phyloP scores from a whole-genome alignment of 2,113 vertebrate species.

The Fukomys damarensis region DNA sequence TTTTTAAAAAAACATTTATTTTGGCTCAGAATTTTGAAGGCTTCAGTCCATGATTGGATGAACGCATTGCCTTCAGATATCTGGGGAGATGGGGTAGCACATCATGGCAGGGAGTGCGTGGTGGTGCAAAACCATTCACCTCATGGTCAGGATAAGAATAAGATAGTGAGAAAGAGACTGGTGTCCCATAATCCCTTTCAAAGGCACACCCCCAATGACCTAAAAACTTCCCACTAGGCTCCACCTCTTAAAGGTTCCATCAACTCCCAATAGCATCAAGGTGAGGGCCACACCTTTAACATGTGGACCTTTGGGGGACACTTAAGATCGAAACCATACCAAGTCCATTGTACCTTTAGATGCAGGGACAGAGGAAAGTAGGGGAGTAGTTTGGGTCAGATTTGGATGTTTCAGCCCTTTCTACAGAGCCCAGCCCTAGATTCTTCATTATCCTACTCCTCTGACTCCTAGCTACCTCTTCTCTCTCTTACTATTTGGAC shows the following conservation, averaged over 20 bases:
- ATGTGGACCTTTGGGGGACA: not conserved
- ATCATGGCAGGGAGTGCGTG: not conserved
- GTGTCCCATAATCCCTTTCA: not conserved
- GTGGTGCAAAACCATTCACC: not conserved
- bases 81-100: too few relatives aligned
- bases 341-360: not conserved
- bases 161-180: not conserved
- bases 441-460: too few relatives aligned
- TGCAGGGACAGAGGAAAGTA: not conserved
- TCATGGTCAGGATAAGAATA: not conserved
- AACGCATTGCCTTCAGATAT: not conserved
- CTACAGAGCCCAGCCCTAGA: not conserved
- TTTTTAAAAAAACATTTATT: not conserved
- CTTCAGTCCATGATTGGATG: not conserved
- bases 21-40: not conserved
- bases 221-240: not conserved
- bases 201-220: not conserved
- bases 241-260: not conserved
- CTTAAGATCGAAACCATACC: not conserved
- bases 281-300: not conserved
- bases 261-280: not conserved
- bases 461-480: not conserved
- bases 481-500: too few relatives aligned
- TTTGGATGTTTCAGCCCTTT: not conserved
- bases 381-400: accelerated